Conservation (phyloP, 2,888 invertebrate species). For the Thelaira solivaga region DNA sequence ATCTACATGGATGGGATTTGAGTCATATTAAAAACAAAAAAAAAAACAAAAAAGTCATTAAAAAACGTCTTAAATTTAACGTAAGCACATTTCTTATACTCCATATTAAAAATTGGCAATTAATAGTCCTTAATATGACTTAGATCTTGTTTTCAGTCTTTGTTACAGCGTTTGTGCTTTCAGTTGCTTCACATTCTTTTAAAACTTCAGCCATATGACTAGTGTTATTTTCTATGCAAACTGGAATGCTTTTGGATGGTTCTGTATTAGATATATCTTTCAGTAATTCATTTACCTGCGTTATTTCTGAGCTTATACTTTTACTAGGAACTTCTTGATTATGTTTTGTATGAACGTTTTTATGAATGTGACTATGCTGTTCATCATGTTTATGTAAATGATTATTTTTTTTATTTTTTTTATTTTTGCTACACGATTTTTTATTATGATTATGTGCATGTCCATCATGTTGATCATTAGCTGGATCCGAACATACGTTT, state of each 20-base stretch:
- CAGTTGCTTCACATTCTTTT: background rate
- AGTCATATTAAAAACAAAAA: no score
- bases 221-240: background rate
- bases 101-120: background rate
- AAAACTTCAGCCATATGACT: background rate
- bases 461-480: background rate
- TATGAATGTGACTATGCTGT: background rate
- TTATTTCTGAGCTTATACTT: background rate
- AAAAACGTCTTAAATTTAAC: no score
- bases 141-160: constrained; percentile 20
- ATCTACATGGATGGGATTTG: background rate
- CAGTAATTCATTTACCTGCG: background rate
- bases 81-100: background rate
- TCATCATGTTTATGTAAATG: background rate
- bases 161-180: background rate
- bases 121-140: background rate
- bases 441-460: constrained; percentile 13
- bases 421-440: constrained; percentile 31
- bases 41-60: no score
- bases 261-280: background rate
- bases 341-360: background rate
- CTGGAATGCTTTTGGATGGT: background rate
- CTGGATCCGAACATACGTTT: constrained; percentile 64
- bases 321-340: constrained; percentile 19
- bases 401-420: background rate